phyloP scores from a whole-genome alignment of 2,888 invertebrate genomes.

The Gibbula magus region DNA sequence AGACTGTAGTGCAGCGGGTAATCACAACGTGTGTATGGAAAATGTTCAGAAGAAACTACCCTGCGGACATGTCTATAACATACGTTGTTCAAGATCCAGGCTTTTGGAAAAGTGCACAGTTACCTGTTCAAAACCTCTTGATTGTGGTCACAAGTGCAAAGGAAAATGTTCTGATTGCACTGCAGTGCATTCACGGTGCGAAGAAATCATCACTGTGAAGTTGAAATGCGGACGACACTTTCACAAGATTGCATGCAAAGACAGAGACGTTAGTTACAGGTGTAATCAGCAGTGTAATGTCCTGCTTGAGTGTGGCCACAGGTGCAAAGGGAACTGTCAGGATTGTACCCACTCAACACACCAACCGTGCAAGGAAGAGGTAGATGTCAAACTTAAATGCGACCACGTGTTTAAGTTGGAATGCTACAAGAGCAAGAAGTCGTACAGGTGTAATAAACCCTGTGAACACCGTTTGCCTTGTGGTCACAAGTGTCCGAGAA shows the following conservation, averaged over 20 bases:
- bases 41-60: constrained; percentile 68
- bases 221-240: not conserved
- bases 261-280: not conserved
- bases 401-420: not conserved
- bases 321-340: not conserved
- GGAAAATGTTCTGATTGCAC: constrained; percentile 82
- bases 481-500: too few species aligned
- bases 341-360: not conserved
- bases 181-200: not conserved
- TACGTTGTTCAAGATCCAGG: constrained; percentile 48
- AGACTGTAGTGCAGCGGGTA: constrained; percentile 60
- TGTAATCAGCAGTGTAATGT: not conserved
- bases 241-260: not conserved
- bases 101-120: constrained; percentile 75
- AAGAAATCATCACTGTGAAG: not conserved
- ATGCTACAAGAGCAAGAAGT: not conserved
- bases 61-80: constrained; percentile 59
- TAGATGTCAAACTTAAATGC: not conserved
- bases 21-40: constrained; percentile 62
- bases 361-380: not conserved
- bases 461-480: too few species aligned
- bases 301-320: not conserved
- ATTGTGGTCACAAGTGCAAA: constrained; percentile 80
- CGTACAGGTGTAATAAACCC: too few species aligned
- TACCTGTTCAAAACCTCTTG: constrained; percentile 32